These are phyloP conservation scores for Neomonachus schauinslandi DNA, from an alignment of 2,113 vertebrate species.

Conservation along the genomic window DNA sequence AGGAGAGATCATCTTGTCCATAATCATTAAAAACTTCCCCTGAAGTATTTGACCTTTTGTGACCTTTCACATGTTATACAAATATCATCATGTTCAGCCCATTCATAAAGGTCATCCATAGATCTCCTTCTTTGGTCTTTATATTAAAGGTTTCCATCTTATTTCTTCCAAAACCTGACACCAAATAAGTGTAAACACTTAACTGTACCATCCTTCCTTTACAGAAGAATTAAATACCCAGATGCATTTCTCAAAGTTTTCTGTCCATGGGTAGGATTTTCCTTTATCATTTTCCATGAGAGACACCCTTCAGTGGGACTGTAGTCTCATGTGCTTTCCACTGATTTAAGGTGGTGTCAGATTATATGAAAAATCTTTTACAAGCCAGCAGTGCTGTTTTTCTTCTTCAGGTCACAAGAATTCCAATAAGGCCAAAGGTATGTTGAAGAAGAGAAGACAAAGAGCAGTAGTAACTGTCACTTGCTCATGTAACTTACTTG, in stretches of 20 bases:
- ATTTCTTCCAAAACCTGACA: neutral
- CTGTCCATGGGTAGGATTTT: neutral
- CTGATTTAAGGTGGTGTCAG: neutral
- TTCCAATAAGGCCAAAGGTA: neutral
- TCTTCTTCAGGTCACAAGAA: neutral
- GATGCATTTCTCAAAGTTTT: neutral
- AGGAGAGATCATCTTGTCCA: neutral
- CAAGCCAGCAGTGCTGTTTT: neutral
- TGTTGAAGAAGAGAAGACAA: neutral
- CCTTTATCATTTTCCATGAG: neutral
- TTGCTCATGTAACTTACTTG: neutral
- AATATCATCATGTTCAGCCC: neutral
- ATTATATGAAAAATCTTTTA: neutral
- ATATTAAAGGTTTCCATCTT: neutral
- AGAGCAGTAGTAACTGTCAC: neutral
- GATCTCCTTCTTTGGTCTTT: neutral
- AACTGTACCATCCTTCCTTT: neutral
- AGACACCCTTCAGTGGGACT: neutral
- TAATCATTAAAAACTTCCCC: neutral
- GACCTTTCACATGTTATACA: neutral
- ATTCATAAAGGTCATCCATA: neutral
- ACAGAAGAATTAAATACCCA: neutral
- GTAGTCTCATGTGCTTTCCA: neutral
- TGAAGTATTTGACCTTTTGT: neutral
- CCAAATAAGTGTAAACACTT: neutral